phyloP scores from a whole-genome alignment of 2,113 vertebrate genomes.

The Aegypius monachus region DNA sequence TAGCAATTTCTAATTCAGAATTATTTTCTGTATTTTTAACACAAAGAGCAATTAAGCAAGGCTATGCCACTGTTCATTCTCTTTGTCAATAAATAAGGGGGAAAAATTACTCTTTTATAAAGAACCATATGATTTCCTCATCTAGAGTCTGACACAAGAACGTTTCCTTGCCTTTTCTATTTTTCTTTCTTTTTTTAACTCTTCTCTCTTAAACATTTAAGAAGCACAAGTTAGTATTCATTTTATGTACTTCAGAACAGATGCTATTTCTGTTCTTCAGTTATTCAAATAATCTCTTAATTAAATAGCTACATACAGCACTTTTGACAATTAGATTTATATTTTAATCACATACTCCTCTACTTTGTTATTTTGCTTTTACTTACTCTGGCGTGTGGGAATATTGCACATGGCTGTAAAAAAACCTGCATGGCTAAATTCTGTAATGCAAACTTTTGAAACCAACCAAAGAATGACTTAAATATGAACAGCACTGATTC shows the following conservation, averaged over 20 bases:
- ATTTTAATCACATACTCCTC: slow-evolving; percentile 14
- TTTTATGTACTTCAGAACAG: neutral
- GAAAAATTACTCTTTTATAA: neutral
- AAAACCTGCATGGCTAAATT: neutral
- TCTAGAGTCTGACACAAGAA: neutral
- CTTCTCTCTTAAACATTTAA: neutral
- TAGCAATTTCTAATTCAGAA: neutral
- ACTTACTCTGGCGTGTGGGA: neutral
- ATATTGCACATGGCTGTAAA: neutral
- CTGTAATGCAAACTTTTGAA: neutral
- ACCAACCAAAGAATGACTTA: neutral
- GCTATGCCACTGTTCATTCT: neutral
- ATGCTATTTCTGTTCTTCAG: slow-evolving; percentile 7
- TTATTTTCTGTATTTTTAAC: neutral
- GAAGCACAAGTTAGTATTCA: neutral
- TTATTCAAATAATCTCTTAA: slow-evolving; percentile 8
- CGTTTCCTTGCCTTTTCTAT: neutral
- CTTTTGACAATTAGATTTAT: neutral
- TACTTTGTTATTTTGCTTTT: neutral
- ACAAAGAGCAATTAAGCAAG: neutral
- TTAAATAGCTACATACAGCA: neutral
- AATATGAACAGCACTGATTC: neutral
- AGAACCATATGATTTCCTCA: neutral
- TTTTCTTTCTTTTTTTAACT: neutral
- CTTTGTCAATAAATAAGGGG: neutral